A percentile compares a stretch with the other conserved stretches of the same genome.
phyloP scores from a whole-genome alignment of 2,888 invertebrate species.

The Phragmatobia fuliginosa region DNA sequence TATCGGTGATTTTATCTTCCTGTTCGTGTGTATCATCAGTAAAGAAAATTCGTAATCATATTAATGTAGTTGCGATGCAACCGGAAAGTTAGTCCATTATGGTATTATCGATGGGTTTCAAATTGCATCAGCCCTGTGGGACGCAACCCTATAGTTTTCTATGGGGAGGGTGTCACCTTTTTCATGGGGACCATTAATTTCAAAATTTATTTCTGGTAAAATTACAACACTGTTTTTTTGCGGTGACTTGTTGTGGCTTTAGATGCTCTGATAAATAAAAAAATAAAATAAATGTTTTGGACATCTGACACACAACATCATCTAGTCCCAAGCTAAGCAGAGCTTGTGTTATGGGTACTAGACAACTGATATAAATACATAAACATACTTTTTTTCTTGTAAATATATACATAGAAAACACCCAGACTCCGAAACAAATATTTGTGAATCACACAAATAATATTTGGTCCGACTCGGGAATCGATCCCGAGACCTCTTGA shows the following conservation, averaged over 20 bases:
- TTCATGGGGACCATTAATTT: slow-evolving; percentile 34
- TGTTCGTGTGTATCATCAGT: slow-evolving; percentile 51
- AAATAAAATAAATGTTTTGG: too few relatives aligned
- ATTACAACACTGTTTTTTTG: slow-evolving; percentile 33
- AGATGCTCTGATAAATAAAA: background rate
- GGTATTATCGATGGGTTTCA: slow-evolving; percentile 82
- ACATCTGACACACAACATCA: too few relatives aligned
- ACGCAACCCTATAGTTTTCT: slow-evolving; percentile 59
- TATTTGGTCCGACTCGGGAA: too few relatives aligned
- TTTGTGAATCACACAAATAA: too few relatives aligned
- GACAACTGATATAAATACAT: too few relatives aligned
- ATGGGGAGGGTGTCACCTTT: slow-evolving; percentile 39
- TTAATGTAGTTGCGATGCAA: slow-evolving; percentile 83
- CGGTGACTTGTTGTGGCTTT: background rate
- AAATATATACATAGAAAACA: too few relatives aligned
- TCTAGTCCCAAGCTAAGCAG: too few relatives aligned
- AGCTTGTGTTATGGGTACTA: too few relatives aligned
- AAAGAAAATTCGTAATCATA: slow-evolving; percentile 76
- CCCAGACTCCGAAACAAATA: too few relatives aligned
- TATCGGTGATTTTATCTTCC: too few relatives aligned
- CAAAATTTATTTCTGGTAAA: slow-evolving; percentile 35
- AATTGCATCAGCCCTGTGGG: slow-evolving; percentile 78
- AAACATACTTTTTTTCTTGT: too few relatives aligned
- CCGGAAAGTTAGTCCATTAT: slow-evolving; percentile 79
- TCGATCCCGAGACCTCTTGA: too few relatives aligned